Evolutionary conservation across 1,140 invertebrate species (phyloP), one percentile per base, ranked within the genome.

Genomic region (Nixonia krombeini): DNA sequence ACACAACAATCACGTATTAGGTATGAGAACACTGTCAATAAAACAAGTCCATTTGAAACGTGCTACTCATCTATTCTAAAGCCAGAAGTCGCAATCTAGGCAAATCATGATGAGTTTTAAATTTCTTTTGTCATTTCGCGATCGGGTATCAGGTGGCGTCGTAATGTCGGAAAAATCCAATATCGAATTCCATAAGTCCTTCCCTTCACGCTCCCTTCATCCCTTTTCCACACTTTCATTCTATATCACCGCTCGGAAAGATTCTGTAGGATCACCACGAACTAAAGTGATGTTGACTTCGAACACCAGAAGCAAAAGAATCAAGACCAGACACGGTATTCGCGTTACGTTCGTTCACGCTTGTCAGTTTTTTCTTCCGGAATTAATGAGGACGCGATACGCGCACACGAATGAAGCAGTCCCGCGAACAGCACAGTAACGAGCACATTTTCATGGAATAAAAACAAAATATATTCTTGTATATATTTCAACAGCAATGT

Each of bases 181-280:
- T 82, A 81, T 81, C 78, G 72, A 62, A 80, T 83, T 81, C 78
- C 78, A 81, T 83, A 81, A 81, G 75, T 70, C 61, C 53, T 37
- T 38, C 64, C 41, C 58, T 61, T 63, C 37, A 53, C 40, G 33
- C 47, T 58, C 29, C 44, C 38, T 44, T 29, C 50, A 44, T 37
- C 35, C 8, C 12, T 16, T 2, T 7, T 15, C 4, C 8, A 4
- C 15, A 13, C 35, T 37, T 37, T 37, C 35, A 37, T 37, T 37
- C 35, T 18, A 18, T 16, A 15, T 40, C 37, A 40, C 16, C 9
- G 4, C 7, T 17, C 37, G 16, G 53, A 59, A 67, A 71, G 63
- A 63, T 67, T 37, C 63, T 63, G 47, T 55, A 62, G 40, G 21
- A 58, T 55, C 57, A 57, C 13, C 15, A 13, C 46, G 21, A 42